A percentile compares a stretch with the other conserved stretches of the same genome.
phyloP scores from a whole-genome alignment of 2,113 vertebrate species.

The Vimba vimba region DNA sequence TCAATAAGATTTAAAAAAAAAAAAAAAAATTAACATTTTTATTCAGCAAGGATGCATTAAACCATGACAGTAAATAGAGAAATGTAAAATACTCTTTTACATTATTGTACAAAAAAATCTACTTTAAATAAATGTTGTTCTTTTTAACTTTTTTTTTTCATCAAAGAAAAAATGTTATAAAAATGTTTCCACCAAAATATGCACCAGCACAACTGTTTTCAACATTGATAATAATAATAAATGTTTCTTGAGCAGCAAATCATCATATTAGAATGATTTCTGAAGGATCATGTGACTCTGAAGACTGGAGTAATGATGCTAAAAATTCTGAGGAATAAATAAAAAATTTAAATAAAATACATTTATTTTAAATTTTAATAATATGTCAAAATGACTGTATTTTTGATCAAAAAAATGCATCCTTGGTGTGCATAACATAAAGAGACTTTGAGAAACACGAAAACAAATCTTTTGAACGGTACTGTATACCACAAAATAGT shows the following conservation, averaged over 20 bases:
- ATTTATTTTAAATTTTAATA: background rate
- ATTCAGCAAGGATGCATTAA: background rate
- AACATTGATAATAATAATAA: background rate
- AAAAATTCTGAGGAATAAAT: background rate
- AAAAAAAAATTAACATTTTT: background rate
- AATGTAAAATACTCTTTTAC: background rate
- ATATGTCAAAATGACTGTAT: background rate
- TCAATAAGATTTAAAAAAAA: background rate
- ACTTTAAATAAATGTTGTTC: background rate
- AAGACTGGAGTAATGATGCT: background rate
- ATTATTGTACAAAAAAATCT: background rate
- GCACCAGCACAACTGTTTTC: too few relatives aligned
- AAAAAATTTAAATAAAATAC: background rate
- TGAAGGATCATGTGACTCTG: background rate
- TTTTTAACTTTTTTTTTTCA: background rate
- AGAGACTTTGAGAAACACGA: background rate
- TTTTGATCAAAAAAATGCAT: background rate
- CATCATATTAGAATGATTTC: background rate
- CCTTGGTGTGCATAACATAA: background rate
- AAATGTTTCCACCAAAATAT: too few relatives aligned
- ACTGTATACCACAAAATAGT: background rate
- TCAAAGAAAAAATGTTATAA: background rate
- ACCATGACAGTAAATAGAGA: background rate
- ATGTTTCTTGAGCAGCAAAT: background rate
- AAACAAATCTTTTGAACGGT: background rate